A percentile compares a stretch with the other conserved stretches of the same genome.
These are phyloP conservation scores for Drosophila ohnishii DNA, from an alignment of 1,140 invertebrate genomes.

Conservation along the genomic window DNA sequence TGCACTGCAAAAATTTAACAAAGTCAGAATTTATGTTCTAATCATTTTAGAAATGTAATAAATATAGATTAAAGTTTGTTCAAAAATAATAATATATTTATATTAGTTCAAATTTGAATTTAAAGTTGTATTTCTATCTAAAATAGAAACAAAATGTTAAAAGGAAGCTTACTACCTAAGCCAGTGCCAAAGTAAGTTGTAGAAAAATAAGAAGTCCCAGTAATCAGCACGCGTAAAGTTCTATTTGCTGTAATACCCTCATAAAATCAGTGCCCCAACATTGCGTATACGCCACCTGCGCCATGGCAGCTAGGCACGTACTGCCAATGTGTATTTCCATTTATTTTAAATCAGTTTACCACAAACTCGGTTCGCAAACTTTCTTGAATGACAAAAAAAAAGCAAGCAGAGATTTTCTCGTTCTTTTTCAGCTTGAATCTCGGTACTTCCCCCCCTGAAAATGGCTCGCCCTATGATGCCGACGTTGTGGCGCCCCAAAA, in stretches of 20 bases:
- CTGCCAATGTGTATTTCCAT: constrained; percentile 52
- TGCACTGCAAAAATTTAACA: background rate
- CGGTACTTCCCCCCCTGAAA: constrained; percentile 6
- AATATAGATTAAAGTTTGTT: background rate
- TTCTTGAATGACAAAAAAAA: constrained; percentile 38
- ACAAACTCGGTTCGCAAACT: constrained; percentile 23
- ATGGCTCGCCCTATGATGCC: background rate
- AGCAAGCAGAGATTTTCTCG: constrained; percentile 1
- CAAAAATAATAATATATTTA: background rate
- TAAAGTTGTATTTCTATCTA: background rate
- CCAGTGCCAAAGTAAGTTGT: background rate
- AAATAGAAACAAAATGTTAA: background rate
- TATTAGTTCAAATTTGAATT: background rate
- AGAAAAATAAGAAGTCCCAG: background rate
- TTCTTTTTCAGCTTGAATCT: background rate
- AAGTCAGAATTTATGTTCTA: no score
- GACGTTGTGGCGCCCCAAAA: constrained; percentile 34
- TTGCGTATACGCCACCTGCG: constrained; percentile 64
- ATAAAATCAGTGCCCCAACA: constrained; percentile 28
- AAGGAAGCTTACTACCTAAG: background rate
- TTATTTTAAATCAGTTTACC: constrained; percentile 57
- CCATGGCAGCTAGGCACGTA: constrained; percentile 47
- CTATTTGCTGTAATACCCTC: constrained; percentile 9
- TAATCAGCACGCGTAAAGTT: constrained; percentile 16
- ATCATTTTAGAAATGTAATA: background rate